Percentiles rank a stretch among this genome's conserved stretches.
phyloP scores from a whole-genome alignment of 2,888 invertebrate species.

The Dasysyrphus albostriatus region DNA sequence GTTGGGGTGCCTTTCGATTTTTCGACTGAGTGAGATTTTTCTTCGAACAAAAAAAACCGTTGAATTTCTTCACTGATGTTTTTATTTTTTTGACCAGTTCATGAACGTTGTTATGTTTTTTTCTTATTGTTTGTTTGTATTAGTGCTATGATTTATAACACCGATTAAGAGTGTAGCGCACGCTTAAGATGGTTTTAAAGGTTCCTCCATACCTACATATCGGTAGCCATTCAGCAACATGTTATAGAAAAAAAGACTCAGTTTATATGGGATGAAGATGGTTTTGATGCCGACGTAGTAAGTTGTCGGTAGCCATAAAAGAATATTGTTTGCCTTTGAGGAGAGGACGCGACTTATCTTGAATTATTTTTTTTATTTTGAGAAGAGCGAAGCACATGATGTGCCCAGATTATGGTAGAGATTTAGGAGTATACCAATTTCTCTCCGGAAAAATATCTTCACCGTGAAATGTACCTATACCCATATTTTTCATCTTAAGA shows the following conservation, averaged over 20 bases:
- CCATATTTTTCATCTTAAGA: conserved; percentile 27
- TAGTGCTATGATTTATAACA: conserved; percentile 68
- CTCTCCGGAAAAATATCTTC: conserved; percentile 31
- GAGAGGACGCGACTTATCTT: conserved; percentile 28
- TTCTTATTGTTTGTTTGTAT: background rate
- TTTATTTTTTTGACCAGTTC: conserved; percentile 52
- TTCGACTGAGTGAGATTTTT: conserved; percentile 21
- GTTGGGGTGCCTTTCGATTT: conserved; percentile 41
- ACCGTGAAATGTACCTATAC: conserved; percentile 21
- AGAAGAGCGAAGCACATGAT: conserved; percentile 18
- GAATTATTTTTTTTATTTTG: background rate
- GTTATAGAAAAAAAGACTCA: background rate
- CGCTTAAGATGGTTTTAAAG: conserved; percentile 25
- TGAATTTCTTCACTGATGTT: conserved; percentile 16
- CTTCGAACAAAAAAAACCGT: background rate
- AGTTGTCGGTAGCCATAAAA: conserved; percentile 53
- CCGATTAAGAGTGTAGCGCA: conserved; percentile 65
- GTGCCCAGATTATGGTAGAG: conserved; percentile 56
- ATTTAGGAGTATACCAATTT: conserved; percentile 55
- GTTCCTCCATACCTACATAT: background rate
- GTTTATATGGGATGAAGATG: conserved; percentile 35
- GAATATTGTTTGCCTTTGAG: conserved; percentile 36
- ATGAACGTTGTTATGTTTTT: conserved; percentile 27
- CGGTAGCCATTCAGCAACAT: conserved; percentile 16
- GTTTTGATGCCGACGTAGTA: conserved; percentile 32